Evolutionary conservation across 1,140 invertebrate species (phyloP), one percentile per base, ranked within the genome.

Genomic region (Drosophila trapezifrons): DNA sequence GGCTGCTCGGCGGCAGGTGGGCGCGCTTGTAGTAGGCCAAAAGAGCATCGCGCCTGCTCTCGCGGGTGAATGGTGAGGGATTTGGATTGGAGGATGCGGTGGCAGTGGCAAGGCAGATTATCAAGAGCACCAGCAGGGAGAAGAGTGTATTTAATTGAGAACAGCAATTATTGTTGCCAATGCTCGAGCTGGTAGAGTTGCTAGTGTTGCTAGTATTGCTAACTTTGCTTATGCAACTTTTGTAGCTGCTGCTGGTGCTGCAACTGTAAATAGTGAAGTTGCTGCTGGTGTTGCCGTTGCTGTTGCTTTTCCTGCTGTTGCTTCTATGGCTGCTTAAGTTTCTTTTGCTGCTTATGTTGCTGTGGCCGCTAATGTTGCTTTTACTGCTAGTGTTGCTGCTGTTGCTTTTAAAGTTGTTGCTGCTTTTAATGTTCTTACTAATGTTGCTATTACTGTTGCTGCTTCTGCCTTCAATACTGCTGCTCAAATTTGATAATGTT

Each of bases 1-100:
- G 12, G 45, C 46, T 22, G 35, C 37, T 82, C 22, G 76, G 65
- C 12, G 69, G 82, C 51, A 84, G 54, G 62, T 91, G 90, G n/a
- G 82, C 90, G 7, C 81, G 74, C 20, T 86, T 91, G 56, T 91
- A 91, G 54, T 76, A 91, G 46, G 79, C 77, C 58, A 91, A 72
- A 46, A 91, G 67, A 54, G 84, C 84, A 45, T 89, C 80, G 17
- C 84, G 80, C n/a, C 73, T 57, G 62, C 59, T 71, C 72, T 71
- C 78, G 59, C 55, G 67, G 37, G 25, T 9, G 6, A 20, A 67
- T 8, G 35, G 46, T 15, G 29, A 22, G 57, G 32, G 32, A 47
- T 18, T 20, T 12, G 32, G 20, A 49, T 35, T 47, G 57, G 81
- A 75, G 2, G 67, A 55, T 10, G 80, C 76, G 5, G 22, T 32